These are phyloP conservation scores for Eustalomyia histrio DNA, from an alignment of 2,888 invertebrate genomes.

Conservation along the genomic window DNA sequence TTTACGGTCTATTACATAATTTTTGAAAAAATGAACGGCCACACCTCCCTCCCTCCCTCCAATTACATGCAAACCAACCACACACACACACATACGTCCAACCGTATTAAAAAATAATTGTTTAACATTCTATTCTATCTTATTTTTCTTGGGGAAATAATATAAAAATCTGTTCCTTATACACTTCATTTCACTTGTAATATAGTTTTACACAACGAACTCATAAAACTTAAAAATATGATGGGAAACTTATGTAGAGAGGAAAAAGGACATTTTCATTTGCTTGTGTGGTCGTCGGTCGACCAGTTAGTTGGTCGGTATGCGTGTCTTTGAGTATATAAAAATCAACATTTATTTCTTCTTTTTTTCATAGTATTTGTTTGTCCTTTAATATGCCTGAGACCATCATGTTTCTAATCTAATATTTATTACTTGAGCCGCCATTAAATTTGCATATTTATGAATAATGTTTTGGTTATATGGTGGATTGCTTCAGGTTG, in stretches of 20 bases:
- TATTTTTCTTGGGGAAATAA: slow-evolving; percentile 18
- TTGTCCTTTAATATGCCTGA: slow-evolving; percentile 21
- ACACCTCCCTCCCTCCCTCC: slow-evolving; percentile 42
- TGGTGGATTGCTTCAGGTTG: slow-evolving; percentile 6
- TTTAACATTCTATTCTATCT: slow-evolving; percentile 37
- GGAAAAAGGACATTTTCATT: not conserved
- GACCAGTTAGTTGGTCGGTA: not conserved
- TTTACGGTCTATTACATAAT: slow-evolving; percentile 65
- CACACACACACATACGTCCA: slow-evolving; percentile 16
- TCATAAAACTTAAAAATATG: slow-evolving; percentile 41
- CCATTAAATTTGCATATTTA: slow-evolving; percentile 79
- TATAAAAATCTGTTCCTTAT: slow-evolving; percentile 54
- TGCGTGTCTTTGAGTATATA: slow-evolving; percentile 37
- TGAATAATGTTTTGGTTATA: slow-evolving; percentile 69
- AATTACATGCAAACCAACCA: slow-evolving; percentile 25
- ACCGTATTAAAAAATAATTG: slow-evolving; percentile 48
- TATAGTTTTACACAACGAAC: slow-evolving; percentile 46
- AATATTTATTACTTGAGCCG: slow-evolving; percentile 75
- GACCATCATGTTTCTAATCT: slow-evolving; percentile 71
- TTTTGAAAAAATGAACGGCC: slow-evolving; percentile 56
- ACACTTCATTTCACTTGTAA: slow-evolving; percentile 57
- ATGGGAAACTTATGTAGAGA: slow-evolving; percentile 12
- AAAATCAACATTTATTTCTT: not conserved
- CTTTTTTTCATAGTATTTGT: slow-evolving; percentile 3
- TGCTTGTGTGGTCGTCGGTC: not conserved